These are phyloP conservation scores for Philaethria dido DNA, from an alignment of 2,888 invertebrate genomes.

Conservation along the genomic window DNA sequence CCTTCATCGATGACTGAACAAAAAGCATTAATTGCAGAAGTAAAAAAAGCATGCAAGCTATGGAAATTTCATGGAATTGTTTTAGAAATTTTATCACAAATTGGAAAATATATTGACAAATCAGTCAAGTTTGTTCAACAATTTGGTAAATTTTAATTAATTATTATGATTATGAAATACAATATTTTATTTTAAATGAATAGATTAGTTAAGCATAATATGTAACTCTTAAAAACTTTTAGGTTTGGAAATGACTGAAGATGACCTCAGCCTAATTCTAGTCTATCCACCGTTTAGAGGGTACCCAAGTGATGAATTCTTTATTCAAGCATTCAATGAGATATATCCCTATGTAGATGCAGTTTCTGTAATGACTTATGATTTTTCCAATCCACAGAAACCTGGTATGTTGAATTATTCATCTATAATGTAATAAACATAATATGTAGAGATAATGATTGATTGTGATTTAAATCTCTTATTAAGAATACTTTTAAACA, in stretches of 20 bases:
- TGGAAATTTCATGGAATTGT: constrained; percentile 95
- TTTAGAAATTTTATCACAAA: constrained; percentile 93
- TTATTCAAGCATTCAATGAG: constrained; percentile 89
- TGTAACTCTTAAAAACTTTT: constrained; percentile 45
- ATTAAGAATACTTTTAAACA: too few species aligned
- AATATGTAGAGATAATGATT: too few species aligned
- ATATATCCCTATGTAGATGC: constrained; percentile 91
- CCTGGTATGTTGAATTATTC: constrained; percentile 82
- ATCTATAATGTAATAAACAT: too few species aligned
- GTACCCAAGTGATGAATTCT: constrained; percentile 87
- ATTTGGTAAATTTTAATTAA: constrained; percentile 78
- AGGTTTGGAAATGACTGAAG: constrained; percentile 83
- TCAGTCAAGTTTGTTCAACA: constrained; percentile 86
- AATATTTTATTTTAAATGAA: background rate
- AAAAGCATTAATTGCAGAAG: constrained; percentile 86
- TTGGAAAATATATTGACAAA: constrained; percentile 87
- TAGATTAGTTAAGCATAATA: background rate
- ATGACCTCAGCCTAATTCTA: constrained; percentile 86
- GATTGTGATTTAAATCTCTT: too few species aligned
- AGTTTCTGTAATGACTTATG: constrained; percentile 98
- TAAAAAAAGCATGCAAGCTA: constrained; percentile 88
- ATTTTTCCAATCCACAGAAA: constrained; percentile 92
- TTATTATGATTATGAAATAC: background rate
- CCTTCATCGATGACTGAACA: constrained; percentile 86
- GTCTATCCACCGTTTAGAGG: constrained; percentile 91